phyloP scores from a whole-genome alignment of 92 coral and sea anemone genomes.

The Parazoanthus atlanticus region DNA sequence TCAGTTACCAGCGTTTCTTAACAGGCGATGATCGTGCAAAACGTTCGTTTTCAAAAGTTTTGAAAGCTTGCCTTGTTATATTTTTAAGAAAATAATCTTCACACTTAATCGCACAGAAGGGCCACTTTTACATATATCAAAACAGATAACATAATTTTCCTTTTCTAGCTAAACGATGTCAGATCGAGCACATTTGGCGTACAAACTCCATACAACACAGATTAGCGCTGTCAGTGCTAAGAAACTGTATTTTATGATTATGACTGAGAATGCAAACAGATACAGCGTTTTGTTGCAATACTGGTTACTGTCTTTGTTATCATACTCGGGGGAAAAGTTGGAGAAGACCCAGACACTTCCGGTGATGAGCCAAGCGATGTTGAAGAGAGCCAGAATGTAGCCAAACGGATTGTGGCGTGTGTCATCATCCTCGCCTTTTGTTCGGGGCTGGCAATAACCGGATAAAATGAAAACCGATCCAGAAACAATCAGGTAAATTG shows the following conservation, averaged over 20 bases:
- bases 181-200: background rate
- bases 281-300: conserved; percentile 35
- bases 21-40: too few relatives aligned
- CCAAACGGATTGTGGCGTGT: conserved; percentile 16
- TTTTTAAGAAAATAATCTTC: too few relatives aligned
- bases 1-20: too few relatives aligned
- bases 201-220: background rate
- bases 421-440: background rate
- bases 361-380: conserved; percentile 7
- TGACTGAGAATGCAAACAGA: conserved; percentile 18
- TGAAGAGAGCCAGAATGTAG: background rate
- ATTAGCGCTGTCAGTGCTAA: background rate
- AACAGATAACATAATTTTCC: too few relatives aligned
- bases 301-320: background rate
- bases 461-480: background rate
- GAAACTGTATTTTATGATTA: background rate
- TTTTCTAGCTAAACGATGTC: too few relatives aligned
- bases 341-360: conserved; percentile 23
- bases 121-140: too few relatives aligned
- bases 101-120: too few relatives aligned
- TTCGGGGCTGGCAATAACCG: conserved; percentile 11
- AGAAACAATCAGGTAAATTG: conserved; percentile 34
- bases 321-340: conserved; percentile 12
- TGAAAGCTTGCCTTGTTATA: too few relatives aligned
- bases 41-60: too few relatives aligned